Evolutionary conservation across 2,113 vertebrate genomes (phyloP).

Genomic region (Corydoras sp.): DNA sequence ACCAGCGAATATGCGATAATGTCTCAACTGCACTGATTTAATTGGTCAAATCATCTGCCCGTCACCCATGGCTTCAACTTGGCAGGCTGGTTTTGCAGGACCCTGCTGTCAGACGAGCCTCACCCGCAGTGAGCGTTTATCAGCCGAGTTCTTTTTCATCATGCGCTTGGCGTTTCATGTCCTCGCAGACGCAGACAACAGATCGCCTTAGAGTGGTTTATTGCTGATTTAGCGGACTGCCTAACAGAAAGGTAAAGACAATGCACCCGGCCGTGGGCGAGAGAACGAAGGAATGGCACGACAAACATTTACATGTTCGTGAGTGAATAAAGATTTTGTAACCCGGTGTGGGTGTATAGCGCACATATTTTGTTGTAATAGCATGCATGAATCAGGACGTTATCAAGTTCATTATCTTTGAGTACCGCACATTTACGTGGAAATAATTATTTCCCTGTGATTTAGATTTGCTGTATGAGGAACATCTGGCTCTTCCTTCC

Average conservation of each 20-base stretch:
- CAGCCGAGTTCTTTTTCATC: conserved; percentile 35
- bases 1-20: too few species aligned
- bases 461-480: conserved; percentile 6
- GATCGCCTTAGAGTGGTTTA: background rate
- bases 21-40: background rate
- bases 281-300: background rate
- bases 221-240: conserved; percentile 8
- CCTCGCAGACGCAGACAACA: background rate
- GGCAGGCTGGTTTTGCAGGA: conserved; percentile 42
- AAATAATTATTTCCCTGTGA: too few species aligned
- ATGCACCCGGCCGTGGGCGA: background rate
- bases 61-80: conserved; percentile 24
- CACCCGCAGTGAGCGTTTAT: conserved; percentile 40
- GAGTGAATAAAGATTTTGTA: too few species aligned
- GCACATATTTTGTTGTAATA: too few species aligned
- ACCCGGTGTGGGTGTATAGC: too few species aligned
- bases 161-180: conserved; percentile 44
- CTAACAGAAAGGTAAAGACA: conserved; percentile 30
- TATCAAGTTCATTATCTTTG: too few species aligned
- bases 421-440: too few species aligned
- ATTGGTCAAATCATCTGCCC: conserved; percentile 49
- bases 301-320: too few species aligned
- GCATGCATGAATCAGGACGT: too few species aligned
- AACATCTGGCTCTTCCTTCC: conserved; percentile 15
- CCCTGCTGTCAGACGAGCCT: conserved; percentile 51